Percentiles rank a stretch among this genome's conserved stretches.
phyloP scores from a whole-genome alignment of 2,113 vertebrate species.

The Cavia porcellus region DNA sequence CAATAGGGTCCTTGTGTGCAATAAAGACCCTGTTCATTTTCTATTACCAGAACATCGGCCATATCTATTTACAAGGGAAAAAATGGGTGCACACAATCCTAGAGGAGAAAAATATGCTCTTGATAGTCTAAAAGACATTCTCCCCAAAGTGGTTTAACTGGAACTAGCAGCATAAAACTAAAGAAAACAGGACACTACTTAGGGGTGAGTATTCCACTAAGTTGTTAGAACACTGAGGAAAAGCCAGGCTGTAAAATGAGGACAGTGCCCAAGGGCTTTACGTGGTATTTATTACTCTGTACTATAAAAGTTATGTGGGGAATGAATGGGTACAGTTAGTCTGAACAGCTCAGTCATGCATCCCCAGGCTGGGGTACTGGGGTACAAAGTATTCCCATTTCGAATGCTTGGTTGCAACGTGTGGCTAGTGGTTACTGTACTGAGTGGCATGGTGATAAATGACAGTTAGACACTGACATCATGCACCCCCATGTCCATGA shows the following conservation, averaged over 20 bases:
- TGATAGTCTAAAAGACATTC: background rate
- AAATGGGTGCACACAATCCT: background rate
- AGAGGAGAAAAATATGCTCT: background rate
- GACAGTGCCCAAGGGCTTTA: background rate
- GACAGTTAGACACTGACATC: accelerated
- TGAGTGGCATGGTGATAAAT: accelerated
- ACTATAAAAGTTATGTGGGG: background rate
- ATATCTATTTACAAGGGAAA: background rate
- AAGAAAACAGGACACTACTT: background rate
- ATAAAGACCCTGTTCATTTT: background rate
- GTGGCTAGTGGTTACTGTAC: background rate
- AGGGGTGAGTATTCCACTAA: background rate
- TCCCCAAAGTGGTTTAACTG: background rate
- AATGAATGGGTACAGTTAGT: background rate
- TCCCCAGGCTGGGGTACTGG: accelerated
- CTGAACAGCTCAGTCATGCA: accelerated
- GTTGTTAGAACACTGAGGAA: background rate
- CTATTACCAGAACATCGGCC: slow-evolving; percentile 15
- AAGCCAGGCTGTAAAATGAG: background rate
- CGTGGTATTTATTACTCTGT: background rate
- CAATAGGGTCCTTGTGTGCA: background rate
- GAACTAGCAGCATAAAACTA: background rate
- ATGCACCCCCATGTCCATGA: background rate
- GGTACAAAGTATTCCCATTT: background rate
- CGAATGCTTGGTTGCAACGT: accelerated